Conservation (phyloP, 2,113 vertebrate genomes). For the Nothocercus julius region DNA sequence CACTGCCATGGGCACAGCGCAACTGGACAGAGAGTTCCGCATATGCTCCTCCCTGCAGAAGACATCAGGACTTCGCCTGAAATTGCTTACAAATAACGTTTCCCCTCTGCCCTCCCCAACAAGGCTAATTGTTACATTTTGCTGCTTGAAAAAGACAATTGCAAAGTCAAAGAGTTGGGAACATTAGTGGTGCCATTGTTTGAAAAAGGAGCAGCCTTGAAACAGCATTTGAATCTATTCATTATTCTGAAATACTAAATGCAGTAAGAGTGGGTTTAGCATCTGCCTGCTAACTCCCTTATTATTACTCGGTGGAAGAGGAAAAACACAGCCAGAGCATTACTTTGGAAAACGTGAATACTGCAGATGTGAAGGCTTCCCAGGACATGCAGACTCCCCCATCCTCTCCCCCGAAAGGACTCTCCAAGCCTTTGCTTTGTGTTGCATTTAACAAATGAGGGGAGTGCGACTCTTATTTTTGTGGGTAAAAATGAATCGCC, state of each 20-base stretch:
- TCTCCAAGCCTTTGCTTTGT: slow-evolving; percentile 48
- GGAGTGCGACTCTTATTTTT: slow-evolving; percentile 50
- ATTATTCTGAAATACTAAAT: slow-evolving; percentile 68
- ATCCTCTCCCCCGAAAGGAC: neutral
- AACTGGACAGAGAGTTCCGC: neutral
- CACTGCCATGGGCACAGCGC: rapidly evolving
- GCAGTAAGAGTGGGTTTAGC: slow-evolving; percentile 49
- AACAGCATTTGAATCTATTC: slow-evolving; percentile 71
- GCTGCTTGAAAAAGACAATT: neutral
- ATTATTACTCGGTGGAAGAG: slow-evolving; percentile 56
- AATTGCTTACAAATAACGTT: slow-evolving; percentile 18
- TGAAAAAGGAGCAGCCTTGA: slow-evolving; percentile 56
- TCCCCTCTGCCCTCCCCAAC: neutral
- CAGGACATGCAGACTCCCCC: neutral
- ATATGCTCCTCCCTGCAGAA: neutral
- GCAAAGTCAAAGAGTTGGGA: slow-evolving; percentile 52
- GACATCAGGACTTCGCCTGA: neutral
- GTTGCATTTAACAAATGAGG: slow-evolving; percentile 46
- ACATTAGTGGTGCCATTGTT: slow-evolving; percentile 72
- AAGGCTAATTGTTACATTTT: neutral
- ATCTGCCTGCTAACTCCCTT: slow-evolving; percentile 68
- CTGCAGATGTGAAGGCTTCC: slow-evolving; percentile 30
- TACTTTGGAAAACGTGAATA: slow-evolving; percentile 8
- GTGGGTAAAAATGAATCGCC: slow-evolving; percentile 25
- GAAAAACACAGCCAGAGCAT: neutral